phyloP scores from a whole-genome alignment of 2,888 invertebrate species.

The Caenorhabditis wallacei region DNA sequence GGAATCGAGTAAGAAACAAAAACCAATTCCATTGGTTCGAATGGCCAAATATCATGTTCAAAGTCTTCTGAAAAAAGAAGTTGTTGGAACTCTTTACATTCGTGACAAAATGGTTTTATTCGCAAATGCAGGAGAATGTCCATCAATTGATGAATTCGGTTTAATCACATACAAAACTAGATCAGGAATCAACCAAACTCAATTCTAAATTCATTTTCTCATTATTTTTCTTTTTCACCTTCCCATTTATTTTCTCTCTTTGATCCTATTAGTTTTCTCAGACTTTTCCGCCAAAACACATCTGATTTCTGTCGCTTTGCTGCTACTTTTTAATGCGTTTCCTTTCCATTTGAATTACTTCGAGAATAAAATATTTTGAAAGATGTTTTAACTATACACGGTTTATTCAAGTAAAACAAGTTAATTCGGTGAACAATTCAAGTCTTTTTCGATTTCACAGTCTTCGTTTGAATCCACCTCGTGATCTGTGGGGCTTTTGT shows the following conservation, averaged over 20 bases:
- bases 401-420: not conserved
- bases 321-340: not conserved
- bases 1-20: constrained; percentile 3
- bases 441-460: not conserved
- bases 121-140: constrained; percentile 22
- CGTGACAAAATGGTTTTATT: constrained; percentile 48
- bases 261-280: not conserved
- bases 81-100: constrained; percentile 6
- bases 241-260: not conserved
- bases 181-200: constrained; percentile 31
- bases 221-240: not conserved
- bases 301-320: not conserved
- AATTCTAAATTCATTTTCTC: constrained; percentile 19
- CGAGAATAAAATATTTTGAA: not conserved
- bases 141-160: constrained; percentile 32
- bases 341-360: not conserved
- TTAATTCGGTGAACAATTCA: not conserved
- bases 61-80: not conserved
- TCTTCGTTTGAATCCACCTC: constrained; percentile 37
- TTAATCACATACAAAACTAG: constrained; percentile 38
- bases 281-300: not conserved
- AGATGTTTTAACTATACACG: not conserved
- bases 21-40: not conserved
- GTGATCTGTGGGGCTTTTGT: constrained; percentile 30
- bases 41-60: constrained; percentile 22